A percentile compares a stretch with the other conserved stretches of the same genome.
Conservation (phyloP, 2,113 vertebrate genomes). For the Petromus typicus region DNA sequence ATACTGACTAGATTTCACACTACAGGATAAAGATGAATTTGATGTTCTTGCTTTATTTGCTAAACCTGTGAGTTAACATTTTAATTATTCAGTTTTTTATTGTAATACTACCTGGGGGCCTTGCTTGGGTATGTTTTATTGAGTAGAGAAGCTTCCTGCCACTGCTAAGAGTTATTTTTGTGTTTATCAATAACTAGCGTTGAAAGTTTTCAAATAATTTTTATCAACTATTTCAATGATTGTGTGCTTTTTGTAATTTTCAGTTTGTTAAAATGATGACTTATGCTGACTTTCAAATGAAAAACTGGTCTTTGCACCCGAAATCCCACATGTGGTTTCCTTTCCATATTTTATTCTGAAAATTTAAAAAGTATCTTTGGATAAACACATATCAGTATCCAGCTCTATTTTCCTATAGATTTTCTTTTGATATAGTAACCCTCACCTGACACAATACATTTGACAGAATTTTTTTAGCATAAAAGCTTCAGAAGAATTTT, state of each 20-base stretch:
- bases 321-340: not conserved
- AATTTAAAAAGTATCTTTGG: not conserved
- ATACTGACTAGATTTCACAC: not conserved
- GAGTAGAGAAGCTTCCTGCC: not conserved
- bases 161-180: not conserved
- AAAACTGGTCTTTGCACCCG: not conserved
- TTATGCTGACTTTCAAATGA: conserved; percentile 3
- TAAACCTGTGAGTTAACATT: not conserved
- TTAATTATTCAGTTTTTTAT: not conserved
- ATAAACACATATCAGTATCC: not conserved
- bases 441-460: not conserved
- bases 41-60: not conserved
- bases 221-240: not conserved
- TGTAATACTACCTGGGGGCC: not conserved
- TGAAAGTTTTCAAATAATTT: not conserved
- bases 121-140: not conserved
- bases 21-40: not conserved
- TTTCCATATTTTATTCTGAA: not conserved
- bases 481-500: not conserved
- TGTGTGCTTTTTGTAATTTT: not conserved
- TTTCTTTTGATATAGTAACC: not conserved
- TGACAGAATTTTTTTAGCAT: not conserved
- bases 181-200: not conserved
- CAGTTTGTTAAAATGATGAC: not conserved
- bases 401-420: not conserved